phyloP scores from a whole-genome alignment of 2,888 invertebrate species.

The Tuberolachnus salignus region DNA sequence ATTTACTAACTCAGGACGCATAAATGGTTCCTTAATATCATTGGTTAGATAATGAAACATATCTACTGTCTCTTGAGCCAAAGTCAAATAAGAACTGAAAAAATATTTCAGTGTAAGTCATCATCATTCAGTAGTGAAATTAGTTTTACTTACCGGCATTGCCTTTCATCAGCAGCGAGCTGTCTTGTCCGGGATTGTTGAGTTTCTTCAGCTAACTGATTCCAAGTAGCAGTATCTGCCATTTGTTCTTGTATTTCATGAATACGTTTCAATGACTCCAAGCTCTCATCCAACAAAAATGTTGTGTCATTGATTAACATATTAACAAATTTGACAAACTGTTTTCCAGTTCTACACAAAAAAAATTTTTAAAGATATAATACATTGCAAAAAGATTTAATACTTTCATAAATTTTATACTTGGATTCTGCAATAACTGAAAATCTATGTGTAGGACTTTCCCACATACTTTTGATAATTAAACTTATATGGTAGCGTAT shows the following conservation, averaged over 20 bases:
- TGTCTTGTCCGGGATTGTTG: slow-evolving; percentile 80
- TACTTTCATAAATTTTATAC: slow-evolving; percentile 61
- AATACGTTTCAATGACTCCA: slow-evolving; percentile 82
- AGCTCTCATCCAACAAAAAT: slow-evolving; percentile 92
- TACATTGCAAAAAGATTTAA: not conserved
- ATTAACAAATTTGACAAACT: slow-evolving; percentile 95
- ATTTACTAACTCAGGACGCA: slow-evolving; percentile 90
- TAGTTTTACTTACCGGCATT: slow-evolving; percentile 67
- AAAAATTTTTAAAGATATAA: not conserved
- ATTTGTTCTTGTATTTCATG: slow-evolving; percentile 83
- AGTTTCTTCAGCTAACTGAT: slow-evolving; percentile 70
- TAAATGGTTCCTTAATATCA: slow-evolving; percentile 93
- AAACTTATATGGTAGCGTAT: slow-evolving; percentile 98
- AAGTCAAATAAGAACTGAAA: slow-evolving; percentile 79
- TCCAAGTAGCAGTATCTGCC: slow-evolving; percentile 74
- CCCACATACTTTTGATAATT: slow-evolving; percentile 96
- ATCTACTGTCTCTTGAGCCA: slow-evolving; percentile 94
- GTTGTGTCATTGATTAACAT: slow-evolving; percentile 99
- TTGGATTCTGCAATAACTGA: slow-evolving; percentile 87
- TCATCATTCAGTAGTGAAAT: not conserved
- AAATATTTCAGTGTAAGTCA: slow-evolving; percentile 22
- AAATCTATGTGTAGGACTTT: slow-evolving; percentile 81
- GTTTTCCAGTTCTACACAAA: slow-evolving; percentile 74
- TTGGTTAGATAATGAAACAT: slow-evolving; percentile 97
- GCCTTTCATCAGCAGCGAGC: slow-evolving; percentile 81